Base-by-base conservation (phyloP, 2,888 invertebrate species). In the Pollenia amentaria region DNA sequence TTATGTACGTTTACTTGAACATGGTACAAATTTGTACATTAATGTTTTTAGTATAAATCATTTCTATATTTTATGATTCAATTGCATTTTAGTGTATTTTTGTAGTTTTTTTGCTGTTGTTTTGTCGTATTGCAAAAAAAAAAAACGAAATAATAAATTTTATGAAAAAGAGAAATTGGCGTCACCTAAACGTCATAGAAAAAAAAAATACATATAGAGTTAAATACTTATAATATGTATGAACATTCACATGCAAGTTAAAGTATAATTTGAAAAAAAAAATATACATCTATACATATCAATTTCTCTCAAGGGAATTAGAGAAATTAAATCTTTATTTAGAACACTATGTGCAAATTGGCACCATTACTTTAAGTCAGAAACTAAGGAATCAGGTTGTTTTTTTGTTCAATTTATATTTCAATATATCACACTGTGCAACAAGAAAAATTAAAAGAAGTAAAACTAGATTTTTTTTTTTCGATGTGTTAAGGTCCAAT, bases 1-100 rank as follows among this genome's bases (percentile, higher is more conserved):
- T 76, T 82, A 57, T 60, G 75, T 46, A 48, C 44, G 44, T 53
- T 12, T 29, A 9, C 38, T 42, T 55, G 44, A 80, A 46, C 9
- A 57, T 48, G 16, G 89, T 89, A 89, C 88, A 90, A 89, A 91
- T 90, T 90, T 90, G 89, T 85, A 88, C 90, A 89, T 89, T 91
- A 91, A 91, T 92, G 90, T 90, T 89, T 89, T 88, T 6, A 88
- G 87, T 89, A 91, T 91, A 91, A 92, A 91, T 92, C 92, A 92
- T 91, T 90, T 90, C 72, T 80, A 88, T 88, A 73, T 84, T 85
- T 86, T 89, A 81, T 51, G 64, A 90, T 91, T 90, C 90, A 90
- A 91, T 90, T 90, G 91, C 89, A 88, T 60, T 77, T 77, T 48
- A 21, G 89, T 89, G 88, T 89, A 88, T n/a, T 46, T 18, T 64